Percentiles rank a stretch among this genome's conserved stretches.
Evolutionary conservation across 1,140 invertebrate species (phyloP).

Genomic region (Belonocnema kinseyi): DNA sequence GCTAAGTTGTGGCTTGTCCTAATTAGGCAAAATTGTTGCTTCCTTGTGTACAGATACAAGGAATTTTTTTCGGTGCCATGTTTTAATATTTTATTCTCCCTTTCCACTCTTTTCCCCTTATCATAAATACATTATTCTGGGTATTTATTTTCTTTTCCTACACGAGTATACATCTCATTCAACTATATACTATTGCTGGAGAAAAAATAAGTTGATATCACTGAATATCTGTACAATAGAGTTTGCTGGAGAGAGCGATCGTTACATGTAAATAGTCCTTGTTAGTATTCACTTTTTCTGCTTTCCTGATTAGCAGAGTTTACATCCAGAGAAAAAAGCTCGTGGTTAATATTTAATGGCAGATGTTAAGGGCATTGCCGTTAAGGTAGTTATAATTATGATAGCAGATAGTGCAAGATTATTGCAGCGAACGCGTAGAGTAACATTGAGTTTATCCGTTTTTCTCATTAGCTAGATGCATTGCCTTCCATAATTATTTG

Average conservation of each 20-base stretch:
- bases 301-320: background rate
- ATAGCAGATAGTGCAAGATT: constrained; percentile 7
- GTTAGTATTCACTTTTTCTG: constrained; percentile 9
- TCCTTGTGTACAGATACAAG: too few relatives aligned
- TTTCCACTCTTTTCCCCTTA: too few relatives aligned
- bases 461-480: constrained; percentile 11
- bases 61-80: too few relatives aligned
- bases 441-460: constrained; percentile 2
- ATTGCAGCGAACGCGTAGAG: background rate
- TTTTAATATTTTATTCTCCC: too few relatives aligned
- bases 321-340: background rate
- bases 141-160: constrained; percentile 45
- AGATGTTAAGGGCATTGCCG: background rate
- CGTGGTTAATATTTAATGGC: background rate
- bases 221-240: background rate
- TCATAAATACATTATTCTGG: background rate
- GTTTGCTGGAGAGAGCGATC: background rate
- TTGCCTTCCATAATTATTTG: constrained; percentile 1
- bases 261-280: background rate
- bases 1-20: too few relatives aligned
- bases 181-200: background rate
- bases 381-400: constrained; percentile 19
- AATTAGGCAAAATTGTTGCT: too few relatives aligned
- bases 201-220: constrained; percentile 2
- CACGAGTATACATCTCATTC: background rate